Base-by-base conservation (phyloP, 2,797 vertebrate species). In the Aplochiton taeniatus region DNA sequence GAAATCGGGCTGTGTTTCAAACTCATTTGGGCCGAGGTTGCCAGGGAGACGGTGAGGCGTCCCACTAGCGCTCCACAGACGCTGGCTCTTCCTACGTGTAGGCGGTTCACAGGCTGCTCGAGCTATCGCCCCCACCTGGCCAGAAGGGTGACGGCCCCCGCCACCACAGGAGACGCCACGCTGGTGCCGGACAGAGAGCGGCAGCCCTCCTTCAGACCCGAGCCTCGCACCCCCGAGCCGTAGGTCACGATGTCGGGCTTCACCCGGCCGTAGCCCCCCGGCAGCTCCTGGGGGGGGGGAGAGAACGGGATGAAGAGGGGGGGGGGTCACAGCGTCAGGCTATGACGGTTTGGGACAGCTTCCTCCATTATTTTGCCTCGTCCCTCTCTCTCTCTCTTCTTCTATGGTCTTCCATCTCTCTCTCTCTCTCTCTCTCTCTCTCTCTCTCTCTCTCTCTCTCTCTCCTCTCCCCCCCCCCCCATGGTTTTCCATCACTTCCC, bases 181-280 rank as follows among this genome's bases (percentile, higher is more conserved):
- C 98, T 99, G 76, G 98, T 99, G 20, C 98, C 98, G 0, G 98
- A 99, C 55, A 99, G 91, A 0, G 97, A 98, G 44, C 97, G 96
- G 61, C 98, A 99, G 1, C 98, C 98, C 12, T 97, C 98, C 73
- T 99, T 99, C 94, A 98, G 92, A 1, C 97, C 97, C 0, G 97
- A 99, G 1, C 98, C 98, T 13, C 98, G 91, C 43, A 99, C 98
- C 0, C 98, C 97, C 1, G 97, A 98, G n/a, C 97, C 98, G 0
- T 98, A 99, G 2, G 98, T 99, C 66, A 99, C 97, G 2, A 99
- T 96, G 57, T 99, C 98, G 0, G 98, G 98, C 77, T 99, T 99
- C 82, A 99, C 90, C 43, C 98, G 89, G 66, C 98, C 97, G 0
- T 99, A 99, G 19, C 97, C 98, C 6, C 96, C 96, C 0, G 98